phyloP scores from a whole-genome alignment of 2,113 vertebrate species.

The Peromyscus polionotus region DNA sequence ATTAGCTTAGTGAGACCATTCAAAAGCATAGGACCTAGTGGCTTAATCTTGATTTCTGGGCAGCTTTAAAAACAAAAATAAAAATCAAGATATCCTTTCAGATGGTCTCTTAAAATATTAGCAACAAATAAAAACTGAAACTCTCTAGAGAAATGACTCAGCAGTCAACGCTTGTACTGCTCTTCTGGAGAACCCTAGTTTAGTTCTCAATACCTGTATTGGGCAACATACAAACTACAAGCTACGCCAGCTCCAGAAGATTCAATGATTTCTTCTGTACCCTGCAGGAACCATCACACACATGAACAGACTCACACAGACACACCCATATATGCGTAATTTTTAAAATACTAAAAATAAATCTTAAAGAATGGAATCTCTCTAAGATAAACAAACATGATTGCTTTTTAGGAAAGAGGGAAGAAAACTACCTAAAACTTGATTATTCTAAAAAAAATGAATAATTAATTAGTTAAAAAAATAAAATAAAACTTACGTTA shows the following conservation, averaged over 20 bases:
- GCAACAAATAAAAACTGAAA: slow-evolving; percentile 38
- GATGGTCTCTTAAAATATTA: slow-evolving; percentile 56
- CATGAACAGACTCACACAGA: background rate
- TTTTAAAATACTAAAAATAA: background rate
- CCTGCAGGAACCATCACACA: background rate
- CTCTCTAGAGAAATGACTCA: background rate
- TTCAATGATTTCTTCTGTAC: background rate
- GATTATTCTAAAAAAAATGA: background rate
- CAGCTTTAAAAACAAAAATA: slow-evolving; percentile 89
- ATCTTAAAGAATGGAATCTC: background rate
- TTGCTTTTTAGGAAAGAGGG: slow-evolving; percentile 43
- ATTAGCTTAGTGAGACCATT: slow-evolving; percentile 99
- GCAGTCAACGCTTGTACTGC: background rate
- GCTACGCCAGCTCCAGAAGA: background rate
- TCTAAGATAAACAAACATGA: background rate
- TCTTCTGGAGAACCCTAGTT: background rate
- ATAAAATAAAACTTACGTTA: slow-evolving; percentile 91
- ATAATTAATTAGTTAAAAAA: slow-evolving; percentile 37
- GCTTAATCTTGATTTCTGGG: slow-evolving; percentile 97
- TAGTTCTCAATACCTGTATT: background rate
- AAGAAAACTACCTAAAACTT: background rate
- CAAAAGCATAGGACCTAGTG: slow-evolving; percentile 97
- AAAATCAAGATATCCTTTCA: slow-evolving; percentile 59
- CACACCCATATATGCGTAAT: too few species aligned
- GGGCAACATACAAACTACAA: background rate